phyloP scores from a whole-genome alignment of 2,797 vertebrate genomes.

The Sarcophilus harrisii region DNA sequence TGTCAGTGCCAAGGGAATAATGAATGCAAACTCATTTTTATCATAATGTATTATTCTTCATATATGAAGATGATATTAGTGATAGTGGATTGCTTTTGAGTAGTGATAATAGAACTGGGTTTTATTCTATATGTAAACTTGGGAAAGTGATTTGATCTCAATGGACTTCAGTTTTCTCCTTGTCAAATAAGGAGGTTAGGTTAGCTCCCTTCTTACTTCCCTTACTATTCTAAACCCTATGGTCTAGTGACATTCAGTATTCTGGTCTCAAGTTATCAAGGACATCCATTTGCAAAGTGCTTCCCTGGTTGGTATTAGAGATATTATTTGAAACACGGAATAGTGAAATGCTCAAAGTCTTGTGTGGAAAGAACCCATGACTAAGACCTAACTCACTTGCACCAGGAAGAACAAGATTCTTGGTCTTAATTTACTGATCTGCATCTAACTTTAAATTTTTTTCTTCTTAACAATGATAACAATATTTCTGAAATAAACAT shows the following conservation, averaged over 20 bases:
- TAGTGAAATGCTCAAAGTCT: not conserved
- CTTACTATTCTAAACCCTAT: not conserved
- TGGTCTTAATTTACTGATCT: not conserved
- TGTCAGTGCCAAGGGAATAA: not conserved
- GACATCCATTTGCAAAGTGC: not conserved
- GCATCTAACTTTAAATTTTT: not conserved
- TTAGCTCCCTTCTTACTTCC: not conserved
- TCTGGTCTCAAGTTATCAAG: not conserved
- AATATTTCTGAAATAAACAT: not conserved
- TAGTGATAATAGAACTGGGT: not conserved
- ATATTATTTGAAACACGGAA: not conserved
- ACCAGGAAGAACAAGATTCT: not conserved
- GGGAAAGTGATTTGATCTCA: not conserved
- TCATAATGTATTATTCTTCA: not conserved
- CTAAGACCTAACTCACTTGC: slow-evolving; percentile 31
- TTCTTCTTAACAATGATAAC: not conserved
- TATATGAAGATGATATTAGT: not conserved
- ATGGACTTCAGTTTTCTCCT: not conserved
- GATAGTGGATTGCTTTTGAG: slow-evolving; percentile 20
- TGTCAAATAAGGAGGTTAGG: not conserved
- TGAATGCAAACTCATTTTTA: slow-evolving; percentile 11
- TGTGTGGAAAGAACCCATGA: slow-evolving; percentile 54
- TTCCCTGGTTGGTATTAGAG: fast-evolving
- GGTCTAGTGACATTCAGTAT: not conserved
- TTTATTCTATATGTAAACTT: not conserved